phyloP scores from a whole-genome alignment of 2,797 vertebrate genomes.

The Leptatherina wallacei region DNA sequence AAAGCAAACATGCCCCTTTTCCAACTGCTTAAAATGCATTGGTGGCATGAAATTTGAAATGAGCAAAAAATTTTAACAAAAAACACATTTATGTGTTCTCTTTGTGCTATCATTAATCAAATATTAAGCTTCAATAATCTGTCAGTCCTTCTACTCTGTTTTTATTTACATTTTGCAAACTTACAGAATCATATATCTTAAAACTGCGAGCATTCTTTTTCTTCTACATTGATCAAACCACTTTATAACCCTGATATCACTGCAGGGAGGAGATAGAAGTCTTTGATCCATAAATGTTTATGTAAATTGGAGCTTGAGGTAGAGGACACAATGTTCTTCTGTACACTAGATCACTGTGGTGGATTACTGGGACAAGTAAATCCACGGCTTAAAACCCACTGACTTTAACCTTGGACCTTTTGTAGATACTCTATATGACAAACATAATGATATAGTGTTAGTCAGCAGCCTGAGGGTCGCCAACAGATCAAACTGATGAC shows the following conservation, averaged over 20 bases:
- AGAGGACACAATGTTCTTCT: constrained; percentile 54
- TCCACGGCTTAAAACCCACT: constrained; percentile 26
- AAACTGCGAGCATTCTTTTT: neutral
- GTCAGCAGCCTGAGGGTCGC: constrained; percentile 7
- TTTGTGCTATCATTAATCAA: too few relatives aligned
- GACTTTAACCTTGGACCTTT: constrained; percentile 33
- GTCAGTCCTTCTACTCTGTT: neutral
- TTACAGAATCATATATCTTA: neutral
- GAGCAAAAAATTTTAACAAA: too few relatives aligned
- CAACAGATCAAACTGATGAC: constrained; percentile 32
- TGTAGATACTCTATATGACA: constrained; percentile 1
- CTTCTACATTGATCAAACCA: neutral
- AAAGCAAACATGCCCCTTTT: too few relatives aligned
- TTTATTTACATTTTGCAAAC: neutral
- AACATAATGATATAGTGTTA: constrained; percentile 1
- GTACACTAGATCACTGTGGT: constrained; percentile 32
- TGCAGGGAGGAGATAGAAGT: constrained; percentile 16
- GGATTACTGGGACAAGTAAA: constrained; percentile 50
- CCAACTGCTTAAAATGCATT: too few relatives aligned
- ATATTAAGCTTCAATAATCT: too few relatives aligned
- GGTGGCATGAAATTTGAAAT: neutral
- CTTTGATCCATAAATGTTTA: constrained; percentile 57
- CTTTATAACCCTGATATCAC: neutral
- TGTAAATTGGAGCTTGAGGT: constrained; percentile 32
- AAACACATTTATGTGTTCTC: too few relatives aligned